Conservation (phyloP, 1,140 invertebrate species). For the Propsilocerus akamusi region DNA sequence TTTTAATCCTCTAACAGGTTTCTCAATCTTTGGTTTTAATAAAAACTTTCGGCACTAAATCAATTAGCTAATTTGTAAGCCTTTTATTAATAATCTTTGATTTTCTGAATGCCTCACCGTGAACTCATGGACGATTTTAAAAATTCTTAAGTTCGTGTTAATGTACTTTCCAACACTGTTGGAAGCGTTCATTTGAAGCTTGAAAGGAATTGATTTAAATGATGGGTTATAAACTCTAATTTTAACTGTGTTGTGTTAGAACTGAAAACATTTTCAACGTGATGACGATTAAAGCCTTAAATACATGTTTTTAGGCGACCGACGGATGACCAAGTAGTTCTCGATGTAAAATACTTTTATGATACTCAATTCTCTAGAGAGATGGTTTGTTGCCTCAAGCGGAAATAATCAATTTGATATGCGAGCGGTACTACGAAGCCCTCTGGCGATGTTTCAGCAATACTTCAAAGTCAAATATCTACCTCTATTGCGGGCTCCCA, state of each 20-base stretch:
- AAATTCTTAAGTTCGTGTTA: neutral
- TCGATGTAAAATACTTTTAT: too few species aligned
- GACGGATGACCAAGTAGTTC: too few species aligned
- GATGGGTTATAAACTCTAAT: neutral
- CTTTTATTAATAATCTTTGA: neutral
- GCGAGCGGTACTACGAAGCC: too few species aligned
- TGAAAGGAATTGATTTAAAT: conserved; percentile 1
- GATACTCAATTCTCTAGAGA: too few species aligned
- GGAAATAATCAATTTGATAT: too few species aligned
- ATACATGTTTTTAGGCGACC: too few species aligned
- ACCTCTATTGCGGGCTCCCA: too few species aligned
- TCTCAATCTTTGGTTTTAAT: neutral
- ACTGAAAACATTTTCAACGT: neutral
- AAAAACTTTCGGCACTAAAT: neutral
- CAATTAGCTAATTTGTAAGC: neutral
- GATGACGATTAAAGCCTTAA: too few species aligned
- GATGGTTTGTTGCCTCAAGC: too few species aligned
- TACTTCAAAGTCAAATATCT: too few species aligned
- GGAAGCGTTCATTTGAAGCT: neutral
- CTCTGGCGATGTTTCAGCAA: too few species aligned
- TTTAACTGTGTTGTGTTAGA: neutral
- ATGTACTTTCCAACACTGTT: too few species aligned
- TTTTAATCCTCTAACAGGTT: conserved; percentile 2
- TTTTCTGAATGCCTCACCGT: neutral
- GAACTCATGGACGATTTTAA: neutral